A percentile compares a stretch with the other conserved stretches of the same genome.
These are phyloP conservation scores for Drosophila burlai DNA, from an alignment of 1,140 invertebrate genomes.

Conservation along the genomic window DNA sequence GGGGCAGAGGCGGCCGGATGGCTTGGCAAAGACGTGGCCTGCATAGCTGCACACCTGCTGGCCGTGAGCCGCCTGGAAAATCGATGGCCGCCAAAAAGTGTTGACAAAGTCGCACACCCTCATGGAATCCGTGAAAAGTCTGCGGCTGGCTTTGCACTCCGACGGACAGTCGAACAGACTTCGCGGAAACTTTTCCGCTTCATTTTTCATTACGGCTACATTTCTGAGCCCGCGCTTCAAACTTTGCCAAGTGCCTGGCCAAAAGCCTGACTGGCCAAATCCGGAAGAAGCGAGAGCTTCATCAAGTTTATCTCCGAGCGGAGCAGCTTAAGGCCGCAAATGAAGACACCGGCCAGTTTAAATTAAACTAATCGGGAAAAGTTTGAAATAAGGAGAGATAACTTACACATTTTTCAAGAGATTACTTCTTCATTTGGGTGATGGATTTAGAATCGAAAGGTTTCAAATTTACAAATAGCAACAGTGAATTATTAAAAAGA, in stretches of 20 bases:
- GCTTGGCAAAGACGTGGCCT: slow-evolving; percentile 32
- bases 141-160: slow-evolving; percentile 41
- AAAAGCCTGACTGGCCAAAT: slow-evolving; percentile 8
- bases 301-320: slow-evolving; percentile 6
- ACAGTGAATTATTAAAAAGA: background rate
- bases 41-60: slow-evolving; percentile 26
- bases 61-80: slow-evolving; percentile 12
- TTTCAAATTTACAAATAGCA: background rate
- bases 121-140: slow-evolving; percentile 30
- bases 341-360: slow-evolving; percentile 8
- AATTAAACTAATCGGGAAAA: slow-evolving; percentile 24
- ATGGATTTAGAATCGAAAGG: background rate
- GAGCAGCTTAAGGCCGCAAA: background rate
- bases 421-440: background rate
- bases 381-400: background rate
- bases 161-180: background rate
- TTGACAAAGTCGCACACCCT: slow-evolving; percentile 39
- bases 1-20: background rate
- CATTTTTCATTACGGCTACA: slow-evolving; percentile 69
- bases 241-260: slow-evolving; percentile 37
- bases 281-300: slow-evolving; percentile 4
- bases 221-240: slow-evolving; percentile 51
- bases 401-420: background rate
- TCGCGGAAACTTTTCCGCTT: slow-evolving; percentile 61
- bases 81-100: slow-evolving; percentile 54